Evolutionary conservation across 2,888 invertebrate species (phyloP).

Genomic region (Caenorhabditis sp.): DNA sequence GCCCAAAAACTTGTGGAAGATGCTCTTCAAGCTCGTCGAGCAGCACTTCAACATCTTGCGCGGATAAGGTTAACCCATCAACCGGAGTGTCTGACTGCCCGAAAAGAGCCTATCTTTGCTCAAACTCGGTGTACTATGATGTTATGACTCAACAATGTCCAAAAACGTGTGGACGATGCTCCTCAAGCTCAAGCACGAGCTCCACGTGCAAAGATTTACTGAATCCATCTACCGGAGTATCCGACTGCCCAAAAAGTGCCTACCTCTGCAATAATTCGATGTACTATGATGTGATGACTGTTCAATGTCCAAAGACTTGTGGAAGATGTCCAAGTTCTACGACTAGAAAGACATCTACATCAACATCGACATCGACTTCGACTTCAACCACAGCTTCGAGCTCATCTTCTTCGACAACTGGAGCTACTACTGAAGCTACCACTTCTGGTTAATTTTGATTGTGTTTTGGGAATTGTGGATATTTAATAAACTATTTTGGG

Average conservation of each 20-base stretch:
- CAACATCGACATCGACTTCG: background rate
- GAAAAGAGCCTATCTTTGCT: constrained; percentile 30
- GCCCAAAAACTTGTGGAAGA: constrained; percentile 40
- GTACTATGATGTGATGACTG: constrained; percentile 44
- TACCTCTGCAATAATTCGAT: constrained; percentile 35
- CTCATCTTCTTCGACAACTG: no score
- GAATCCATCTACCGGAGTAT: constrained; percentile 41
- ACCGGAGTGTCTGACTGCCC: constrained; percentile 47
- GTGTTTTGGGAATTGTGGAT: no score
- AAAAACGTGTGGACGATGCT: no score
- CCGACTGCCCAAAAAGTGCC: constrained; percentile 35
- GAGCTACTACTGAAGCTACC: no score
- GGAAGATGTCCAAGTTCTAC: constrained; percentile 16
- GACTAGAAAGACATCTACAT: background rate
- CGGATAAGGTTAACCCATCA: constrained; percentile 40
- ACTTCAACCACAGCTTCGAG: no score
- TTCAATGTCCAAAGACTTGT: no score
- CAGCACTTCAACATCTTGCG: background rate
- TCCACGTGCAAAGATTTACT: constrained; percentile 23
- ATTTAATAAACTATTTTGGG: no score
- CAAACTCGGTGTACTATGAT: constrained; percentile 34
- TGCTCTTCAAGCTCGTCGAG: background rate
- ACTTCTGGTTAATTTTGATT: no score
- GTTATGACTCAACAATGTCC: constrained; percentile 46
- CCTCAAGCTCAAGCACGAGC: background rate